Conservation (phyloP, 2,113 vertebrate species). For the Sturnira hondurensis region DNA sequence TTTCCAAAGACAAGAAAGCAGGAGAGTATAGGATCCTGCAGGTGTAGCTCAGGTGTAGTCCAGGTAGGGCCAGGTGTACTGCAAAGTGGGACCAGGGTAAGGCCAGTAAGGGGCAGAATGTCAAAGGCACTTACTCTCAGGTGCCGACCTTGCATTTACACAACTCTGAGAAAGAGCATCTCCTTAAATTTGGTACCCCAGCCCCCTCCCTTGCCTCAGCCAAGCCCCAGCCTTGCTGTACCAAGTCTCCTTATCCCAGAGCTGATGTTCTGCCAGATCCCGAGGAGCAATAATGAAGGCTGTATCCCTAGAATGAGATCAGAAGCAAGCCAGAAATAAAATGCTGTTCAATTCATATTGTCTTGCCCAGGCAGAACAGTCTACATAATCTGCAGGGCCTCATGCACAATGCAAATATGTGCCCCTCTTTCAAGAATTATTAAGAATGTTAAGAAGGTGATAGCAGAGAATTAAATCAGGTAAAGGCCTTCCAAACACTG, state of each 20-base stretch:
- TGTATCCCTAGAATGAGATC: neutral
- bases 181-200: neutral
- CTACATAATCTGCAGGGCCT: neutral
- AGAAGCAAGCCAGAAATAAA: neutral
- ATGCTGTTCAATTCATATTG: neutral
- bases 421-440: neutral
- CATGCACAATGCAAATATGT: neutral
- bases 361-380: neutral
- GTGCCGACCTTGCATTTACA: neutral
- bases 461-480: neutral
- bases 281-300: neutral
- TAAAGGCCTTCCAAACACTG: neutral
- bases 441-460: too few species aligned
- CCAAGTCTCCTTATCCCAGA: neutral
- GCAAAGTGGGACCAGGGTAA: fast-evolving
- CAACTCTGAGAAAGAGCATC: neutral
- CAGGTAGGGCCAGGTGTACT: neutral
- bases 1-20: neutral
- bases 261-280: neutral
- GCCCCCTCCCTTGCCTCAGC: neutral
- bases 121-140: neutral
- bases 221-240: too few species aligned
- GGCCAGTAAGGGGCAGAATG: neutral
- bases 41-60: neutral
- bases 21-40: neutral